Base-by-base conservation (phyloP, 2,888 invertebrate genomes). In the Acleris cristana region DNA sequence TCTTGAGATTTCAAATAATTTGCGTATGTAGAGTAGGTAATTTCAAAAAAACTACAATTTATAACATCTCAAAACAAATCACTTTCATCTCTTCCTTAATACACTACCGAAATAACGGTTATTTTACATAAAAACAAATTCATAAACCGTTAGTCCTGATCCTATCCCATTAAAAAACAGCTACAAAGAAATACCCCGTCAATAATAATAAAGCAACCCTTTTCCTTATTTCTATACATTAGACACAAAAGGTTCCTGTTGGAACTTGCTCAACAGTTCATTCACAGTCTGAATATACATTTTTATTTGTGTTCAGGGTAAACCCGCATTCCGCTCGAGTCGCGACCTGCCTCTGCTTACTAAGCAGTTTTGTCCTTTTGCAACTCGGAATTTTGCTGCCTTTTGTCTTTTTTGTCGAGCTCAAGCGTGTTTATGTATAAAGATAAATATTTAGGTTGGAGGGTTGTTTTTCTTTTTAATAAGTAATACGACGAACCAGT, bases 311-410 rank as follows among this genome's bases (percentile, higher is more conserved):
- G 21, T 6, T 8, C 10, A 14, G 40, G 40, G 14, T 40, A 63
- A 48, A 30, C 51, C 18, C 34, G 34, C 55, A 45, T 44, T 56
- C 48, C 34, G 21, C 30, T 16, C 66, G 66, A 19, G 66, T 66
- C 34, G 61, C 51, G 57, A 66, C 66, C 57, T 66, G 66, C 40
- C 57, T 52, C 21, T 10, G 56, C 56, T 62, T 62, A 52, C 61
- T 57, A 52, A 66, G 66, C 52, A 52, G 64, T 64, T 62, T 62
- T 51, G 30, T 61, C 30, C 26, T 66, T 56, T 60, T 60, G 59
- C 51, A 56, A 30, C 51, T 61, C 23, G 55, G 60, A 52, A 52
- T 55, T 65, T 55, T n/a, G 18, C 23, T 65, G n/a, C 16, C 14
- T 18, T 40, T 40, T 21, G 8, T 44, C 30, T 44, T 34, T 61